These are phyloP conservation scores for Mercenaria mercenaria DNA, from an alignment of 1,140 invertebrate species.

Conservation along the genomic window DNA sequence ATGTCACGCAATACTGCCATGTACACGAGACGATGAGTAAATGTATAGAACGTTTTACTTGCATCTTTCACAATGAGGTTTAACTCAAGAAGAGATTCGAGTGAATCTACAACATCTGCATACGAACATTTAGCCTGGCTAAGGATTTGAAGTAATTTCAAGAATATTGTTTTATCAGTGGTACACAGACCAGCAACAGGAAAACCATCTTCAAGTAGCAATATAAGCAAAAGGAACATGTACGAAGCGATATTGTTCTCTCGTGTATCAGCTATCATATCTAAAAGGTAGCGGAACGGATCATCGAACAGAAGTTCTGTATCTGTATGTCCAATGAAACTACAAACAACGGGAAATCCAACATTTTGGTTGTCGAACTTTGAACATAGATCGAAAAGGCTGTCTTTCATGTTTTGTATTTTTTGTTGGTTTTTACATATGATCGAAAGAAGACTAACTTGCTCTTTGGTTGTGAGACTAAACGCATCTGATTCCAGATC, in stretches of 20 bases:
- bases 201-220: constrained; percentile 20
- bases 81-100: not conserved
- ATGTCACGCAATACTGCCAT: not conserved
- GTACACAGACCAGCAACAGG: not conserved
- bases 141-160: constrained; percentile 1
- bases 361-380: not conserved
- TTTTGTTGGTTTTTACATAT: not conserved
- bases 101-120: constrained; percentile 31
- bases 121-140: not conserved
- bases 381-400: not conserved
- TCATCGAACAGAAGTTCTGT: constrained; percentile 1
- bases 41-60: not conserved
- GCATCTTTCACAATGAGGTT: constrained; percentile 17
- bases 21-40: constrained; percentile 1
- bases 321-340: not conserved
- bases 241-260: constrained; percentile 2
- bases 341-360: constrained; percentile 46
- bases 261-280: not conserved
- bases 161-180: constrained; percentile 2
- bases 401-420: not conserved
- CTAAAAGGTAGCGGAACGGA: not conserved
- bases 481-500: constrained; percentile 39
- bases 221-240: not conserved
- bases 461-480: constrained; percentile 13
- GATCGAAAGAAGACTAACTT: not conserved